Base-by-base conservation (phyloP, 2,797 vertebrate species). In the Morelia viridis region DNA sequence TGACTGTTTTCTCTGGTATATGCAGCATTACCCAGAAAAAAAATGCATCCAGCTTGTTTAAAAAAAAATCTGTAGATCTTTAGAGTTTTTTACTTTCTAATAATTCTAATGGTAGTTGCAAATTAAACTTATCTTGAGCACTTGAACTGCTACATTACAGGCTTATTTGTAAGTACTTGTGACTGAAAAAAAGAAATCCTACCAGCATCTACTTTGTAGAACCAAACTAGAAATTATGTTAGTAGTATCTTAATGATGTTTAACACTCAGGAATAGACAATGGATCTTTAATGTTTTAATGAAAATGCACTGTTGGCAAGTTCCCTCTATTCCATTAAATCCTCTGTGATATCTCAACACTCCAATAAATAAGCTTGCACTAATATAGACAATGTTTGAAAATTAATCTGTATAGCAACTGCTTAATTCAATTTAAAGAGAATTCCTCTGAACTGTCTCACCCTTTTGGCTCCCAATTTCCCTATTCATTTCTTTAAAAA, bases 271-370 rank as follows among this genome's bases (percentile, higher is more conserved):
- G 87, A 92, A 65, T 22, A 53, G 80, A 80, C 71, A 58, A 64
- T 57, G 41, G 10, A n/a, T 24, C 31, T 7, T 15, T 57, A 92
- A 35, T 19, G 24, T 35, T 41, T 76, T 56, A 84, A n/a, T 13
- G 89, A 89, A 88, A 83, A 53, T 57, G 15, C 0, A 15, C 56
- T 0, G 10, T 10, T 12, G 5, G 31, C 13, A 68, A 61, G 91
- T 71, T 0, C 0, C 1, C 92, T 53, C 4, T 24, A 24, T 61
- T 80, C 0, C 0, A 5, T 41, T 89, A 71, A 26, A 1, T 26
- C 10, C 15, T 89, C 35, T 65, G 3, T 7, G 22, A 85, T 53
- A 68, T 7, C 12, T 53, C 50, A 28, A 10, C 50, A 46, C 22
- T 53, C 4, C 26, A 56, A n/a, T 28, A 15, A 26, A 56, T n/a